A percentile compares a stretch with the other conserved stretches of the same genome.
These are phyloP conservation scores for Poeciliopsis turneri DNA, from an alignment of 2,797 vertebrate genomes.

Conservation along the genomic window DNA sequence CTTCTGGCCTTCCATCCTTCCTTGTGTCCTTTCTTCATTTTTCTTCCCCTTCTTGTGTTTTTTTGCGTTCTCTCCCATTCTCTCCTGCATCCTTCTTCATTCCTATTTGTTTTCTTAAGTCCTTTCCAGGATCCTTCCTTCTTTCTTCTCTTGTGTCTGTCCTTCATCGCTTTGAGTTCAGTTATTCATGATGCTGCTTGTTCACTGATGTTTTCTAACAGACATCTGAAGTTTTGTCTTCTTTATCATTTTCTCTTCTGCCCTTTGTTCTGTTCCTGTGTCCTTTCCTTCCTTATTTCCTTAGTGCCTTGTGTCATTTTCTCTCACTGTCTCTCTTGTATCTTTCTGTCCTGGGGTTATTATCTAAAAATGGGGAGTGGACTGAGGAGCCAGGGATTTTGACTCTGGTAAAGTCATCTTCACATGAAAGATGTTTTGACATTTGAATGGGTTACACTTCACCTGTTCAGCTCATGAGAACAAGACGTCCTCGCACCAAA, in stretches of 20 bases:
- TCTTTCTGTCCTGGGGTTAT: background rate
- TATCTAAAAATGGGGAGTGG: background rate
- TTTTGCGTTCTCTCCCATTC: background rate
- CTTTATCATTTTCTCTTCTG: background rate
- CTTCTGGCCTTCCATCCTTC: background rate
- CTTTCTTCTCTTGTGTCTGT: background rate
- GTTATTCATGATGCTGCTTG: too few relatives aligned
- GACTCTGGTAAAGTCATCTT: background rate
- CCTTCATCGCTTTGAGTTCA: background rate
- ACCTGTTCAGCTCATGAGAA: conserved; percentile 12
- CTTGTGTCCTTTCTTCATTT: background rate
- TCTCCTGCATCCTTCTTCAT: background rate
- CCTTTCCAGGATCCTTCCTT: background rate
- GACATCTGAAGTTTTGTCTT: too few relatives aligned
- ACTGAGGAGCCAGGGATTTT: background rate
- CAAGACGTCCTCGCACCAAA: background rate
- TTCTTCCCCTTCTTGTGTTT: background rate
- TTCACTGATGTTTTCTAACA: too few relatives aligned
- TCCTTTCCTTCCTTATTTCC: background rate
- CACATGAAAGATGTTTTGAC: background rate
- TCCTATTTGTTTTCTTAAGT: background rate
- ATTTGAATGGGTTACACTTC: conserved; percentile 18
- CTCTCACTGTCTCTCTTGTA: background rate
- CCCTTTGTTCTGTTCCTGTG: background rate
- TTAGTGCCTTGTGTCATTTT: background rate